Base-by-base conservation (phyloP, 2,888 invertebrate genomes). In the Melanostoma mellinum region DNA sequence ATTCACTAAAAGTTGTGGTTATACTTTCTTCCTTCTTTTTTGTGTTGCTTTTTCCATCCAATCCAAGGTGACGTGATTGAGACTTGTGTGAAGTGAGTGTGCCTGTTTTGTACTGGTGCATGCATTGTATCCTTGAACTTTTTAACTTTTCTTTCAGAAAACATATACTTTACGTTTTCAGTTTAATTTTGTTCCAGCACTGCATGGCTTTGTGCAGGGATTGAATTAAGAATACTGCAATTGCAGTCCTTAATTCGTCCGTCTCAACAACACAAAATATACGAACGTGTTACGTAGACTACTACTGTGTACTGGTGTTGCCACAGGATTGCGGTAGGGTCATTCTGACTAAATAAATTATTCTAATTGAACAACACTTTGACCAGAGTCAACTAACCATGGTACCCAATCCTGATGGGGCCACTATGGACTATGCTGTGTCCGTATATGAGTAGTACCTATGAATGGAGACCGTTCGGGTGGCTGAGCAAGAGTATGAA, bases 341-440 rank as follows among this genome's bases (percentile, higher is more conserved):
- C 68, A 78, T 71, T 84, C 48, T 52, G 42, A 74, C 78, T 78
- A 84, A 84, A 84, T 84, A 78, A 78, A 84, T 84, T 84, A 84
- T 84, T 84, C 82, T 84, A 84, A 84, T 84, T 84, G 82, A 71
- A 84, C 78, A 74, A 74, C 82, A 79, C 82, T 84, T 79, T 84
- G 82, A 74, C 82, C 78, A 65, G 65, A 71, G 56, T 69, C 78
- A 84, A 84, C 78, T 74, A 79, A 74, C 82, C 82, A 73, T 84
- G 53, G 9, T 53, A 30, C 56, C 9, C 48, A 38, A 68, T 69
- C 67, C 55, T 44, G 72, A 50, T 50, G 55, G 42, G 55, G 63
- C 38, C 3, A 32, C 42, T 52, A 20, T 20, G 65, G 1, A 32
- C 42, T 52, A 20, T 20, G 65, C 44, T 58, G 52, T 48, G 75